Evolutionary conservation across 2,888 invertebrate genomes (phyloP).

Genomic region (Macaria liturata): DNA sequence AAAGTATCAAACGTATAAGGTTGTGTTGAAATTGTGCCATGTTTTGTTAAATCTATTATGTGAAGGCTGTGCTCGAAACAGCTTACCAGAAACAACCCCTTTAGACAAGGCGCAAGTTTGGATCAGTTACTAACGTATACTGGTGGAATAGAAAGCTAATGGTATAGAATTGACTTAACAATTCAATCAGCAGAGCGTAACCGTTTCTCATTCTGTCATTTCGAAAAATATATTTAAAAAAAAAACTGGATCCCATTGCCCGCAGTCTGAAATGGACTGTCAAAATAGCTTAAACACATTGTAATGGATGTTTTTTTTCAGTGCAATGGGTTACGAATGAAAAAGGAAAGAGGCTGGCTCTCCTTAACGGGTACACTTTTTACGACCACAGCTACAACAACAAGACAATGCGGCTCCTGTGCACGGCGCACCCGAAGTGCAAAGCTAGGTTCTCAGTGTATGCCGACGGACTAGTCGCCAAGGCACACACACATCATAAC

Average conservation of each 20-base stretch:
- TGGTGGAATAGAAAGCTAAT: too few relatives aligned
- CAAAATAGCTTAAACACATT: too few relatives aligned
- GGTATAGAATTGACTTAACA: too few relatives aligned
- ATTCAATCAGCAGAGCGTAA: neutral
- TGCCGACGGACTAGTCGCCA: too few relatives aligned
- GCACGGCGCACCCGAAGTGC: neutral
- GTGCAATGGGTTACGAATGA: neutral
- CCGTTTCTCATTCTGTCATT: neutral
- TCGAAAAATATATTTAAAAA: neutral
- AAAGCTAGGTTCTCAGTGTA: too few relatives aligned
- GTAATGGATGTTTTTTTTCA: neutral
- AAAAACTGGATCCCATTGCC: too few relatives aligned
- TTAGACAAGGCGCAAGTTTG: too few relatives aligned
- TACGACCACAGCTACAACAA: neutral
- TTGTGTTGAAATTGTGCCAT: neutral
- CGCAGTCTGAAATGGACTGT: too few relatives aligned
- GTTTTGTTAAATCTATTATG: neutral
- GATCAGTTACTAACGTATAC: too few relatives aligned
- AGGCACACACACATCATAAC: too few relatives aligned
- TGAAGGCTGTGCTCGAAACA: neutral
- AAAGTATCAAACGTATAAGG: neutral
- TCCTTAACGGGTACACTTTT: constrained; percentile 1
- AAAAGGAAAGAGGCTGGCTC: neutral
- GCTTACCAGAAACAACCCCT: too few relatives aligned
- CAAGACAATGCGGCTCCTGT: neutral